phyloP scores from a whole-genome alignment of 2,888 invertebrate species.

The Chymomyza procnemis region DNA sequence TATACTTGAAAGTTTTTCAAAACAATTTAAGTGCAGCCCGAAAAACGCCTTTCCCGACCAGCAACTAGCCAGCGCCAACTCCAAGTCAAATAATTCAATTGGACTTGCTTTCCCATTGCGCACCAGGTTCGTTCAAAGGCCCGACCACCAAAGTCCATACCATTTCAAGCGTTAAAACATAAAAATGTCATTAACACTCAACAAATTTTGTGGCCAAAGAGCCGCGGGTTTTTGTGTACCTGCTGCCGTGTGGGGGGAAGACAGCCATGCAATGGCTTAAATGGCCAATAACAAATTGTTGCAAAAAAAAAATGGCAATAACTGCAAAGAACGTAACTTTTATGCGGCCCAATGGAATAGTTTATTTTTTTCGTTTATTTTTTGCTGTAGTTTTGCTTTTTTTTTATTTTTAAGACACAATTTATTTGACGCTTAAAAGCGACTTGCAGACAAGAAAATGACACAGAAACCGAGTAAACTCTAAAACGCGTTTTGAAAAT shows the following conservation, averaged over 20 bases:
- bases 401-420: conserved; percentile 50
- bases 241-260: conserved; percentile 38
- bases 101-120: conserved; percentile 46
- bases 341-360: conserved; percentile 42
- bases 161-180: conserved; percentile 70
- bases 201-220: conserved; percentile 61
- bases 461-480: conserved; percentile 71
- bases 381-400: conserved; percentile 24
- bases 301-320: conserved; percentile 45
- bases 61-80: not conserved
- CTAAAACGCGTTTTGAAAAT: conserved; percentile 53
- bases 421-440: conserved; percentile 67
- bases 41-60: not conserved
- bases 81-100: conserved; percentile 45
- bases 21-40: too few species aligned
- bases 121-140: conserved; percentile 13
- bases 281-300: conserved; percentile 73
- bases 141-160: conserved; percentile 42
- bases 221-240: conserved; percentile 30
- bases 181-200: conserved; percentile 71
- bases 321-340: conserved; percentile 10
- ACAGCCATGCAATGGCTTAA: conserved; percentile 56
- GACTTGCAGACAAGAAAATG: conserved; percentile 69
- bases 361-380: conserved; percentile 33
- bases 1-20: not conserved